Evolutionary conservation across 1,140 invertebrate genomes (phyloP), one percentile per base, ranked within the genome.

Genomic region (Brachionus koreanus): DNA sequence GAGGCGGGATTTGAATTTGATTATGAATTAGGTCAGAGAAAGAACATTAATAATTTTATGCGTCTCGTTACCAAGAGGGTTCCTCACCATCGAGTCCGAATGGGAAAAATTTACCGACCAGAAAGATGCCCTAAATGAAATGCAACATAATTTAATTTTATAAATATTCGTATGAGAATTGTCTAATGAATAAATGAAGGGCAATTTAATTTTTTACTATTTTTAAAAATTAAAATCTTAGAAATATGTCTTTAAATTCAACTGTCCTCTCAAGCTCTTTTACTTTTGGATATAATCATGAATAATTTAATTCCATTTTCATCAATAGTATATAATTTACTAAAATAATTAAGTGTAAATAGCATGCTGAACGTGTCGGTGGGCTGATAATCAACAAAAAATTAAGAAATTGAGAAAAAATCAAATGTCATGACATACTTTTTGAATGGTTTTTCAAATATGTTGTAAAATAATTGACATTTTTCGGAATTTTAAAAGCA

Each of bases 61-160:
- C 23, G 33, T 65, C 25, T 29, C 13, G 33, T 65, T 37, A 33
- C 63, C 63, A 65, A 33, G n/a, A 37, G 63, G 63, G 63, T 65
- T 65, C 29, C 49, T 9, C n/a, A 7, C 9, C 49, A 23, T 57
- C 49, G 9, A 57, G 19, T 57, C 49, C 19, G 5, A 57, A 65
- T 65, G 63, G 63, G 63, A 65, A 65, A 46, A 57, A 57, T 57
- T 57, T 57, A 57, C 49, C 49, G 49, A 57, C 49, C 49, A 57
- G 16, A 57, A 25, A 57, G 16, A 16, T 19, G 9, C 49, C 19
- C 49, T n/a, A 23, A n/a, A 57, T 19, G 49, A 29, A 2, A 29
- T 29, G 29, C 29, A 29, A 29, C 49, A 19, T 23, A 57, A 57
- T 57, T 7, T 19, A 19, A 57, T 19, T 19, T 57, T 5, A 12